Percentiles rank a stretch among this genome's conserved stretches.
Evolutionary conservation across 2,113 vertebrate species (phyloP).

Genomic region (Capreolus pygargus): DNA sequence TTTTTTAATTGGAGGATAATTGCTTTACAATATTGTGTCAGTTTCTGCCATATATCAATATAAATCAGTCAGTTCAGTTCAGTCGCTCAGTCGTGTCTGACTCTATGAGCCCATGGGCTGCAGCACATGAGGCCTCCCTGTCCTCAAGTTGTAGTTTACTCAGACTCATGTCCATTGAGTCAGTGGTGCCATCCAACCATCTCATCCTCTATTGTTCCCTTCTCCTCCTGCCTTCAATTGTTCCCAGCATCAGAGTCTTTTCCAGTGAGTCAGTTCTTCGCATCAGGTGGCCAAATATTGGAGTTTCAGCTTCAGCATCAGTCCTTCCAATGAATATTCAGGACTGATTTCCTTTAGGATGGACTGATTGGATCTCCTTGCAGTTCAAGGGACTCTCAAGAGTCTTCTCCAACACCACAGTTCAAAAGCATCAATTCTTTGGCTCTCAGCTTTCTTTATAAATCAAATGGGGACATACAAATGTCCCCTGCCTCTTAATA

Average conservation of each 20-base stretch:
- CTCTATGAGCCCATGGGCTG: neutral
- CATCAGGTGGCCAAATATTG: neutral
- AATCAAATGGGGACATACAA: neutral
- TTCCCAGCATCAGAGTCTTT: neutral
- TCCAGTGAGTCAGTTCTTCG: neutral
- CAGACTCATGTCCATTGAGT: neutral
- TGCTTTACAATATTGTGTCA: neutral
- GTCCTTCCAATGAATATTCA: neutral
- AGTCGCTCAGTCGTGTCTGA: rapidly evolving
- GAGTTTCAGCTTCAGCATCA: neutral
- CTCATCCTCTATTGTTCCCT: neutral
- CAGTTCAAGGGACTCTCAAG: neutral
- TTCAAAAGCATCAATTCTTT: neutral
- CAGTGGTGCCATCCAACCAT: neutral
- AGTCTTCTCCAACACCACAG: neutral
- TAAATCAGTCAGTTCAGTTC: neutral
- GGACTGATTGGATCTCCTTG: neutral
- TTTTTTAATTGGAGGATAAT: neutral
- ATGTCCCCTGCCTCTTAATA: neutral
- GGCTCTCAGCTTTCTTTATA: neutral
- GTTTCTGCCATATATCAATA: neutral
- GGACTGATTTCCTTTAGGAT: neutral
- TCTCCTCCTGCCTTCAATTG: neutral
- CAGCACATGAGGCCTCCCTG: neutral
- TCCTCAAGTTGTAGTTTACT: neutral